Percentiles rank a stretch among this genome's conserved stretches.
Conservation (phyloP, 2,113 vertebrate species). For the Capreolus pygargus region DNA sequence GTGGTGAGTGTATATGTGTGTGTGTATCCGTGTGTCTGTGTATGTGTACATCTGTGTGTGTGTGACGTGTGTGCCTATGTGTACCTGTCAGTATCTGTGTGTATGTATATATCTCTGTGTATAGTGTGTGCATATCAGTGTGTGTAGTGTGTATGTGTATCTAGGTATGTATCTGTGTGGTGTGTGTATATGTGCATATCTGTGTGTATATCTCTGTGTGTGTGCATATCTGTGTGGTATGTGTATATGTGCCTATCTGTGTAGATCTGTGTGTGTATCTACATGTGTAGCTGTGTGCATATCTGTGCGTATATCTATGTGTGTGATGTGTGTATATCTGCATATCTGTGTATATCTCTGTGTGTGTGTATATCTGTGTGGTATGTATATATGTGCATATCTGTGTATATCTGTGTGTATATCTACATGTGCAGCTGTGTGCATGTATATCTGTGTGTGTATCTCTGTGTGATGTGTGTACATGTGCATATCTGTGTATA, state of each 20-base stretch:
- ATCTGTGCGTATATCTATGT: not conserved
- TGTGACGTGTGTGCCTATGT: not conserved
- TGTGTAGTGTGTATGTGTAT: not conserved
- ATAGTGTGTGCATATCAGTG: not conserved
- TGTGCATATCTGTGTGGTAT: not conserved
- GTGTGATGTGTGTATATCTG: not conserved
- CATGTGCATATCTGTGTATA: not conserved
- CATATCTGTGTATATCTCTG: accelerated
- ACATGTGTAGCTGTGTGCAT: not conserved
- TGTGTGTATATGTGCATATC: not conserved
- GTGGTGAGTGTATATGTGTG: not conserved
- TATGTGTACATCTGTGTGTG: not conserved
- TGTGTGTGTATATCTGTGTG: too few species aligned
- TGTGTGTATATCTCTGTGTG: not conserved
- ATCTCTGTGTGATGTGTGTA: not conserved
- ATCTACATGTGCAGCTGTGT: not conserved
- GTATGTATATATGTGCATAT: too few species aligned
- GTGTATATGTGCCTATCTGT: not conserved
- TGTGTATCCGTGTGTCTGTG: not conserved
- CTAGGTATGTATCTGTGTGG: not conserved
- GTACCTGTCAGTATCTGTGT: not conserved
- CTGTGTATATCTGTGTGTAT: not conserved
- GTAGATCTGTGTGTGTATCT: not conserved
- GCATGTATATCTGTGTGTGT: accelerated
- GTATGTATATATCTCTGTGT: not conserved